A percentile compares a stretch with the other conserved stretches of the same genome.
Conservation (phyloP, 2,888 invertebrate species). For the Resseliella maxima region DNA sequence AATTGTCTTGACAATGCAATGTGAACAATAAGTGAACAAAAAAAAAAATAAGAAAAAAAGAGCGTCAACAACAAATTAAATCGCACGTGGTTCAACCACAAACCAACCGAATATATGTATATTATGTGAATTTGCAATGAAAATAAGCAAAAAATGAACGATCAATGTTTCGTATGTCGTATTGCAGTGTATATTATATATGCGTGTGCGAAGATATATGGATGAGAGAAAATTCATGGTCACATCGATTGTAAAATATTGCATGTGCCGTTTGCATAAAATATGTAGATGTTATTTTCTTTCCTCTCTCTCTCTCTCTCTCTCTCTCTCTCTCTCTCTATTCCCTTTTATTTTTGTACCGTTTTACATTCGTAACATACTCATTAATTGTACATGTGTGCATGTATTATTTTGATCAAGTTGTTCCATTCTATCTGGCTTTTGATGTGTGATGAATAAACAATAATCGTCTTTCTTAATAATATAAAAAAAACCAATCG, state of each 20-base stretch:
- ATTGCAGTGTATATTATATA: background rate
- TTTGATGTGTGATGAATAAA: constrained; percentile 25
- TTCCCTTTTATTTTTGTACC: background rate
- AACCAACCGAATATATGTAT: background rate
- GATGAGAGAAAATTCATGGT: constrained; percentile 54
- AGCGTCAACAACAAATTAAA: constrained; percentile 46
- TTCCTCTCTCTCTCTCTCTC: background rate
- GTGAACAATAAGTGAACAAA: background rate
- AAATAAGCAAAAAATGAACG: constrained; percentile 30
- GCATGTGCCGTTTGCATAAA: constrained; percentile 48
- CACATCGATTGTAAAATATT: constrained; percentile 45
- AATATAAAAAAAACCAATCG: too few species aligned
- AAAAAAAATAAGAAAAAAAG: too few species aligned
- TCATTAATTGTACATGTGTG: constrained; percentile 42
- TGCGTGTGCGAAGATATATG: constrained; percentile 25
- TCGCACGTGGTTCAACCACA: constrained; percentile 8
- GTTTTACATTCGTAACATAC: too few species aligned
- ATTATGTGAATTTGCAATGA: background rate
- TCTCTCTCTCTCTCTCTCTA: background rate
- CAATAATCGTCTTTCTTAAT: constrained; percentile 13
- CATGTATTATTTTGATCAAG: background rate
- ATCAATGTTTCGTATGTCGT: background rate
- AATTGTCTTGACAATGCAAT: background rate
- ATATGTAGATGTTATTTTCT: constrained; percentile 20
- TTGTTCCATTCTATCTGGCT: background rate